Base-by-base conservation (phyloP, 2,888 invertebrate genomes). In the Disparrhopalites patrizii region DNA sequence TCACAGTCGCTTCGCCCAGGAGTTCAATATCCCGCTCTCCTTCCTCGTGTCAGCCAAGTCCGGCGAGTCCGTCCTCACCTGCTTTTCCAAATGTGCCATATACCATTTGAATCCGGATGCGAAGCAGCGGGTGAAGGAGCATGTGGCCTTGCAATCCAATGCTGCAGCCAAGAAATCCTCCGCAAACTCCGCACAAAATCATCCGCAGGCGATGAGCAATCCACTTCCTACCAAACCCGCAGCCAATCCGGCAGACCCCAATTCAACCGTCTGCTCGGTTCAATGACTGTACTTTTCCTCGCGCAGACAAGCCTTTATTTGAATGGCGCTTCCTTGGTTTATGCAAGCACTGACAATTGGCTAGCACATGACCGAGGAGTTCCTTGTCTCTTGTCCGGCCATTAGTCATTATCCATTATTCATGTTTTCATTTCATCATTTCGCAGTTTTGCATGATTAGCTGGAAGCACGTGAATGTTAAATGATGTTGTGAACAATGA, bases 1-100 rank as follows among this genome's bases (percentile, higher is more conserved):
- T 36, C 74, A 74, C 54, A 72, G 72, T 3, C 60, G 70, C n/a
- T 74, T 74, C 50, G 71, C 71, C n/a, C 74, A 74, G 61, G 74
- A 74, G 56, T 70, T 67, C 47, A 69, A 70, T 47, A 71, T 74
- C 56, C 69, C 68, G 15, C 31, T 74, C 23, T 72, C 74, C 0
- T 74, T 72, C 43, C 40, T 74, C n/a, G 69, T 71, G 8, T 74
- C 74, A 5, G 74, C 74, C 20, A 74, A 74, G 62, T 74, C 74
- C 8, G 74, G 72, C n/a, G 74, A 74, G 64, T 72, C 72, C 2
- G 74, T 74, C 10, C 63, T 69, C 55, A 69, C 72, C 8, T 74
- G 74, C 38, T 74, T 74, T 54, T 71, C 70, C 18, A 72, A 70
- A 65, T 74, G 70, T 50, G 71, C 71, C 10, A 62, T 72, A 10